These are phyloP conservation scores for Propithecus perrieri DNA, from an alignment of 2,797 vertebrate genomes.

Conservation along the genomic window DNA sequence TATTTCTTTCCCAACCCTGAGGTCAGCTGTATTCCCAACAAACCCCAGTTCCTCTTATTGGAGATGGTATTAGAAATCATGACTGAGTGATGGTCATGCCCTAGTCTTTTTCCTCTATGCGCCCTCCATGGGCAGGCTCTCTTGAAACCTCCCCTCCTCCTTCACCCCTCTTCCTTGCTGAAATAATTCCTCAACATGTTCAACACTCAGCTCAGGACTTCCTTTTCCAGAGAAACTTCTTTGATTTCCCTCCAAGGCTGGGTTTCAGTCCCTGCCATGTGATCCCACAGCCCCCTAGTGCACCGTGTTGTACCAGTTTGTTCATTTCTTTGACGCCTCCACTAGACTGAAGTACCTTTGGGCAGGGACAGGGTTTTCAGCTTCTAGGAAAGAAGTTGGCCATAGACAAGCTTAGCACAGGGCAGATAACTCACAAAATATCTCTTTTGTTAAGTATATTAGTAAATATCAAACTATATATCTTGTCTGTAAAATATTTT, in stretches of 20 bases:
- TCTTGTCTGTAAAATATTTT: not conserved
- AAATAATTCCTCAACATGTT: not conserved
- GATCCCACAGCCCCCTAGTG: not conserved
- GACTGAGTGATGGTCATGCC: no score
- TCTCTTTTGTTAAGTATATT: not conserved
- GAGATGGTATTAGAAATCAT: not conserved
- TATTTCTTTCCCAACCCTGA: not conserved
- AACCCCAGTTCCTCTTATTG: not conserved
- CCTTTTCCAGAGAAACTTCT: not conserved
- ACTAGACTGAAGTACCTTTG: not conserved
- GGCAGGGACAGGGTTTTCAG: not conserved
- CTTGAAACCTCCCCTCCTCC: not conserved
- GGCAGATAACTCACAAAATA: not conserved
- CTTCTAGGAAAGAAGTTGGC: not conserved
- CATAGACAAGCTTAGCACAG: not conserved
- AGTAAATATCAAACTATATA: not conserved
- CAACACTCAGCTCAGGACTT: not conserved
- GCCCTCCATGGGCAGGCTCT: not conserved
- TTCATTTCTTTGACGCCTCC: not conserved
- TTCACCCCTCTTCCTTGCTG: not conserved
- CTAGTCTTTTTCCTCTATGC: not conserved
- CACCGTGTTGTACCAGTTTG: not conserved
- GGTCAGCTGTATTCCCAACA: not conserved
- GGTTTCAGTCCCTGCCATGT: not conserved
- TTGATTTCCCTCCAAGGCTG: not conserved